phyloP scores from a whole-genome alignment of 2,797 vertebrate genomes.

The Poeciliopsis turneri region DNA sequence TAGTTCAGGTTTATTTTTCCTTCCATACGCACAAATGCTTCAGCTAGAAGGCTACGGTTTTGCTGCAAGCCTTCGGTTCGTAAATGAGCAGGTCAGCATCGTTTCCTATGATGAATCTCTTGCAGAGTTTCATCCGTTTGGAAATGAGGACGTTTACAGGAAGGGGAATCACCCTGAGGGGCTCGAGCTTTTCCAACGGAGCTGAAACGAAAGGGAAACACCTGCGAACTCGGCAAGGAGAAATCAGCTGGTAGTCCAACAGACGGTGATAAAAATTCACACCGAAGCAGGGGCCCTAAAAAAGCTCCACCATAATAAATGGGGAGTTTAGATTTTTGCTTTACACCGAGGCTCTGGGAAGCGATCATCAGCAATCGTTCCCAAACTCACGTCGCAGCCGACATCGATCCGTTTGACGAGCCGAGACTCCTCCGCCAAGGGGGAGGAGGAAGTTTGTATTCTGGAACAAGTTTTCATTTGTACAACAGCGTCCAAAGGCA shows the following conservation, averaged over 20 bases:
- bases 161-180: background rate
- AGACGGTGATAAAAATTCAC: background rate
- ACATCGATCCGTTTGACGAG: background rate
- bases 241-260: background rate
- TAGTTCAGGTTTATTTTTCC: background rate
- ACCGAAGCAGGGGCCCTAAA: background rate
- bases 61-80: background rate
- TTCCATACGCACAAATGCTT: background rate
- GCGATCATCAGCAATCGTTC: background rate
- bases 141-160: background rate
- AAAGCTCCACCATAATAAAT: background rate
- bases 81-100: background rate
- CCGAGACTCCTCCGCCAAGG: background rate
- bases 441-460: background rate
- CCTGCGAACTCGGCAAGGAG: background rate
- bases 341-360: background rate
- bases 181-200: background rate
- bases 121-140: background rate
- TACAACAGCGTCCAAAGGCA: background rate
- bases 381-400: background rate
- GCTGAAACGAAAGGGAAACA: background rate
- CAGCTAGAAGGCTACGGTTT: background rate
- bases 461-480: background rate
- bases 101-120: background rate
- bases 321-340: background rate